These are phyloP conservation scores for Lagopus muta DNA, from an alignment of 2,113 vertebrate genomes.

Conservation along the genomic window DNA sequence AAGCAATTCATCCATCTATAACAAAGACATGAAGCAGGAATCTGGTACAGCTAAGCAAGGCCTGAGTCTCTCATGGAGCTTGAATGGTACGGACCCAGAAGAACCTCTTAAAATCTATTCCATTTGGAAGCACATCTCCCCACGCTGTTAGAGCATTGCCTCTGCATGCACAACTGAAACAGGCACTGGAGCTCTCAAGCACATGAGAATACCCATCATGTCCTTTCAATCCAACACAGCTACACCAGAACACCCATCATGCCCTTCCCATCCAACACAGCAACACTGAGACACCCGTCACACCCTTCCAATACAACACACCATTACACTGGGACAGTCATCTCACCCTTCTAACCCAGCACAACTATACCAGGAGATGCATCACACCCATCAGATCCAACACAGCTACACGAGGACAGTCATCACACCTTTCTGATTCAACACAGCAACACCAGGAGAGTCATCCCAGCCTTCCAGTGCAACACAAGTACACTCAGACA, in stretches of 20 bases:
- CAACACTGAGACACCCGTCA: rapidly evolving
- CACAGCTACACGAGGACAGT: no score
- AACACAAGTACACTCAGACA: rapidly evolving
- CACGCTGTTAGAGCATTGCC: not conserved
- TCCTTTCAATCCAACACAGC: not conserved
- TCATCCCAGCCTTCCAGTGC: not conserved
- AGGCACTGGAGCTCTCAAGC: not conserved
- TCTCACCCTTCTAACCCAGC: not conserved
- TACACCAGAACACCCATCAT: not conserved
- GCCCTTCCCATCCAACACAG: no score
- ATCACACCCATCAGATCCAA: not conserved
- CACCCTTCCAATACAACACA: no score
- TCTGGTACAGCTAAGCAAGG: not conserved
- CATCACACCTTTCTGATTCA: no score
- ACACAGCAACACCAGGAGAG: rapidly evolving
- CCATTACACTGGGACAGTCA: rapidly evolving
- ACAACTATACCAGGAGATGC: rapidly evolving
- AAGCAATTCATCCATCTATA: not conserved
- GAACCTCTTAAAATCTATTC: not conserved
- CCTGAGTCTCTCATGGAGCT: not conserved
- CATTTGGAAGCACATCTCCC: rapidly evolving
- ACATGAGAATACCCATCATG: rapidly evolving
- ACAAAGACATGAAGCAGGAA: not conserved
- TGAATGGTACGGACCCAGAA: rapidly evolving
- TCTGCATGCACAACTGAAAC: not conserved